Conservation (phyloP, 2,888 invertebrate genomes). For the Aleiodes leptofemur region DNA sequence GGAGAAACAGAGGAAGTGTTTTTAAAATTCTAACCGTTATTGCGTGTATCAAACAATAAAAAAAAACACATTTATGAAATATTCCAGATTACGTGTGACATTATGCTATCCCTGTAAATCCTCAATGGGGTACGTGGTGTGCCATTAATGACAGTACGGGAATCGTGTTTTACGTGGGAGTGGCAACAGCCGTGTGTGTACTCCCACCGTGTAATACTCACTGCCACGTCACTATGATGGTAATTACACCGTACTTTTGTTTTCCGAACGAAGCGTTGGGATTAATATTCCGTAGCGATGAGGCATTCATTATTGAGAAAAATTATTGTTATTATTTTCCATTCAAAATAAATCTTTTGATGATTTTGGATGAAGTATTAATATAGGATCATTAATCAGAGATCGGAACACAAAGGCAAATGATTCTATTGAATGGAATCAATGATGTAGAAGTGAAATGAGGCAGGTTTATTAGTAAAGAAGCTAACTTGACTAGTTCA, state of each 20-base stretch:
- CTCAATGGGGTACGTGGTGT: not conserved
- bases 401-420: not conserved
- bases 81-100: no score
- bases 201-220: not conserved
- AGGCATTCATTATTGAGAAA: no score
- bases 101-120: not conserved
- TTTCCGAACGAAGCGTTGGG: not conserved
- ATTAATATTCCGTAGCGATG: no score
- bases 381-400: not conserved
- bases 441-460: no score
- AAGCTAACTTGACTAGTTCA: no score
- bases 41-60: not conserved
- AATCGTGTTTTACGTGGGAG: conserved; percentile 4
- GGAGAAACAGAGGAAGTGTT: no score
- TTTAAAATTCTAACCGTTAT: no score
- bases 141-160: not conserved
- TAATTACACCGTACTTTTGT: not conserved
- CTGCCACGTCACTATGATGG: not conserved
- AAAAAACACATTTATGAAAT: not conserved
- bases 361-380: no score
- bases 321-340: no score
- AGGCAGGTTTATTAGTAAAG: no score
- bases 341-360: no score
- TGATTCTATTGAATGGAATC: no score
- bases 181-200: conserved; percentile 4